Evolutionary conservation across 92 coral and sea anemone species (phyloP).

Genomic region (Epizoanthus rinbou): DNA sequence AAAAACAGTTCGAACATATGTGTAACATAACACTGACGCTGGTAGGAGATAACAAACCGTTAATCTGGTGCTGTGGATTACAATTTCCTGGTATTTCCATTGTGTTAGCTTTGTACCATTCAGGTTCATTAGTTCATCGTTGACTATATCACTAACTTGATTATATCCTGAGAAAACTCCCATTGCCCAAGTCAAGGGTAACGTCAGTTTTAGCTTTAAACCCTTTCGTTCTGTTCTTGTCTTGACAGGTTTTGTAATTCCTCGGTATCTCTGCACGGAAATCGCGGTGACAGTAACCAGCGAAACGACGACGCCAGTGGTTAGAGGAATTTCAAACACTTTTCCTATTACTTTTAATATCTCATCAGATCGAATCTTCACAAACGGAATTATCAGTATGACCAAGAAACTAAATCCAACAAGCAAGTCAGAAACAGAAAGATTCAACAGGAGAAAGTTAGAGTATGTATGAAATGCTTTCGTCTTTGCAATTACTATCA

Average conservation of each 20-base stretch:
- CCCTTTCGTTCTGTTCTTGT: constrained; percentile 31
- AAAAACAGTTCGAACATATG: constrained; percentile 32
- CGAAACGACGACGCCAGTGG: constrained; percentile 18
- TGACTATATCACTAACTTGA: no score
- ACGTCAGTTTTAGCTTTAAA: constrained; percentile 28
- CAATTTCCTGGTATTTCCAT: background rate
- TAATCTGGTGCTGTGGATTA: constrained; percentile 12
- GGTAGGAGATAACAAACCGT: constrained; percentile 33
- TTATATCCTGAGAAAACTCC: background rate
- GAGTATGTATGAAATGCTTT: background rate
- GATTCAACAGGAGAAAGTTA: background rate
- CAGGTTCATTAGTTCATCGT: background rate
- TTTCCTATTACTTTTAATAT: background rate
- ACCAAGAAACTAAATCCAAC: background rate
- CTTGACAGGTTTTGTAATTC: constrained; percentile 37
- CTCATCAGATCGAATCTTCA: background rate
- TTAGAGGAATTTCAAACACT: background rate
- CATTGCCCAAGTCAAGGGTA: constrained; percentile 41
- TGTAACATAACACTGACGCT: constrained; percentile 22
- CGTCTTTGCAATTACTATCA: background rate
- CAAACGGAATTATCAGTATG: background rate
- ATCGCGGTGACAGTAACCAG: constrained; percentile 37
- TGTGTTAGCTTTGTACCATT: no score
- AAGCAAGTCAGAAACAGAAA: background rate
- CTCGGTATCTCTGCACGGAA: constrained; percentile 40